Percentiles rank a stretch among this genome's conserved stretches.
Conservation (phyloP, 2,888 invertebrate species). For the Stenodera caucasica region DNA sequence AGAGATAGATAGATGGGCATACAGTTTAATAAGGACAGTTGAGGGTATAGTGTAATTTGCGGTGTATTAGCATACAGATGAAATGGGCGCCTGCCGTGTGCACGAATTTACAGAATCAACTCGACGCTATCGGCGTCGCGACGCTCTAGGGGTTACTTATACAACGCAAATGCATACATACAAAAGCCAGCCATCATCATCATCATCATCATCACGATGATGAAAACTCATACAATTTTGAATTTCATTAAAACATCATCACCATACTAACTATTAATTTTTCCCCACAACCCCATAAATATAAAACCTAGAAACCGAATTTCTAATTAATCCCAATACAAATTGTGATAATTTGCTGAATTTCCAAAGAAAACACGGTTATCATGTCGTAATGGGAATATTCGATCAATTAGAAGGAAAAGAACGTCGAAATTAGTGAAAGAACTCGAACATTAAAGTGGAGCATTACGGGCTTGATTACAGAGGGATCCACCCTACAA, state of each 20-base stretch:
- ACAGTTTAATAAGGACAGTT: conserved; percentile 26
- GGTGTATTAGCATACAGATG: conserved; percentile 39
- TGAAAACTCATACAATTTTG: neutral
- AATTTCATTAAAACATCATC: neutral
- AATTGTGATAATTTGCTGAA: no score
- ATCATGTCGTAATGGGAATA: neutral
- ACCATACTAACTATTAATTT: neutral
- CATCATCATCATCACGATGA: neutral
- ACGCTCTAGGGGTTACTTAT: conserved; percentile 13
- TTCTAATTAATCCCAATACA: no score
- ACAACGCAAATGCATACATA: conserved; percentile 6
- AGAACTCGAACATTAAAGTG: neutral
- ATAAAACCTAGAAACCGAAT: no score
- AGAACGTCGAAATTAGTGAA: neutral
- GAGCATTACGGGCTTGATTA: neutral
- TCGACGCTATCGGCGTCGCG: conserved; percentile 23
- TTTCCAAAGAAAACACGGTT: no score
- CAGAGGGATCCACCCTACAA: neutral
- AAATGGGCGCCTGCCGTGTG: conserved; percentile 23
- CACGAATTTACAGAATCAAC: conserved; percentile 12
- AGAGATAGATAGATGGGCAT: neutral
- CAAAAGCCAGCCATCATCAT: neutral
- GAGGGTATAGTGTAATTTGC: conserved; percentile 32
- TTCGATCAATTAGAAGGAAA: neutral
- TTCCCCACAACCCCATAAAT: no score